Conservation (phyloP, 2,888 invertebrate genomes). For the Drosophila mulleri region DNA sequence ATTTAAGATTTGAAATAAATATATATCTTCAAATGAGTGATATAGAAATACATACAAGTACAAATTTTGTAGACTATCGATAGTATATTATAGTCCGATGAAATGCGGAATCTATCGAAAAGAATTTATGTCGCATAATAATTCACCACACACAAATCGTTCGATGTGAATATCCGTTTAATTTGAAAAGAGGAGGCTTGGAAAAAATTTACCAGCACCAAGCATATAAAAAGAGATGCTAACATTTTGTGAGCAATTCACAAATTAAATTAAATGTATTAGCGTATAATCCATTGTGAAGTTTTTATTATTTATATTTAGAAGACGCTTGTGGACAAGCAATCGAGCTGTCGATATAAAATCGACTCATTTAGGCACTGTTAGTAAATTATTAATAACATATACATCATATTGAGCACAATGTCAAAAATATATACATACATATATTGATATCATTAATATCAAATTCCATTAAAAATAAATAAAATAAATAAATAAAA, state of each 20-base stretch:
- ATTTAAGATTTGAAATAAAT: background rate
- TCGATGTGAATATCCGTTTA: background rate
- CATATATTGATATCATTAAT: too few species aligned
- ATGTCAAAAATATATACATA: too few species aligned
- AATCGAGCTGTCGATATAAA: background rate
- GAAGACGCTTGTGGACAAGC: background rate
- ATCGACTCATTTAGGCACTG: constrained; percentile 2
- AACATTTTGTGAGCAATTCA: background rate
- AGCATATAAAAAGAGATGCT: background rate
- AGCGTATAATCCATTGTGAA: background rate
- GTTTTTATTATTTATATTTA: background rate
- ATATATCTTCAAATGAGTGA: background rate
- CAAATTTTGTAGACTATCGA: background rate
- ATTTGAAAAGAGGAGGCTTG: background rate
- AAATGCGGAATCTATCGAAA: background rate
- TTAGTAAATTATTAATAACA: background rate
- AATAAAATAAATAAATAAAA: background rate
- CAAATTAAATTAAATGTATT: background rate
- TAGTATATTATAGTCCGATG: background rate
- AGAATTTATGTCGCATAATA: background rate
- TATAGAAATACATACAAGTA: background rate
- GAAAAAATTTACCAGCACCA: background rate
- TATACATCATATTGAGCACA: background rate
- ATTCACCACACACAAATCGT: background rate
- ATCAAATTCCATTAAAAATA: too few species aligned